Base-by-base conservation (phyloP, 2,888 invertebrate genomes). In the Neocrepidodera transversa region DNA sequence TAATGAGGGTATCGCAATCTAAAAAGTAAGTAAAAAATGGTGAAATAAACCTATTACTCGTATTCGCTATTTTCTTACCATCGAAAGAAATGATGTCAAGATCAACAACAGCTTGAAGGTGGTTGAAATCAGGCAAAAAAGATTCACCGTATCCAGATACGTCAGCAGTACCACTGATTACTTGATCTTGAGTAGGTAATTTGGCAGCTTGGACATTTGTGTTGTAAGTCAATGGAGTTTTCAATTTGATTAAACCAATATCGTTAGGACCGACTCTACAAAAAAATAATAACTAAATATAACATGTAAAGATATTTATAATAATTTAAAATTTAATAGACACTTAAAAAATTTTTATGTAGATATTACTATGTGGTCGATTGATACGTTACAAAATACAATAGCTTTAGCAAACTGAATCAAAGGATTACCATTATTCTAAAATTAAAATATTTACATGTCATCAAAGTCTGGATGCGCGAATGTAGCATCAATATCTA, bases 161-260 rank as follows among this genome's bases (percentile, higher is more conserved):
- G 1, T 74, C 66, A 0, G 73, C 75, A 4, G 63, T 48, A 54
- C 80, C 81, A 0, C 57, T 36, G 10, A 76, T 74, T 0, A 62
- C 59, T 2, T 52, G 38, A 14, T 65, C 74, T 8, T 68, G 42
- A n/a, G 50, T 30, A 1, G 82, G 81, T 13, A 83, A 65, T 17
- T 54, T 60, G 28, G 82, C 75, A 1, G 79, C 62, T 18, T 75
- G 67, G 0, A 82, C 77, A 5, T 42, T 61, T 2, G 71, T 71
- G 48, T 72, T 76, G 13, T 76, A 69, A 0, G 47, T 63, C 43
- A 82, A 71, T 1, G 77, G 71, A 1, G 55, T 60, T 20, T 65
- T 63, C 36, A 85, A 70, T 48, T 76, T 76, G 13, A 85, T 67
- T 2, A 85, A 67, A 32, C 82, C 84, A 35, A 85, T 80, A 69